Conservation (phyloP, 2,888 invertebrate genomes). For the Erebia palarica region DNA sequence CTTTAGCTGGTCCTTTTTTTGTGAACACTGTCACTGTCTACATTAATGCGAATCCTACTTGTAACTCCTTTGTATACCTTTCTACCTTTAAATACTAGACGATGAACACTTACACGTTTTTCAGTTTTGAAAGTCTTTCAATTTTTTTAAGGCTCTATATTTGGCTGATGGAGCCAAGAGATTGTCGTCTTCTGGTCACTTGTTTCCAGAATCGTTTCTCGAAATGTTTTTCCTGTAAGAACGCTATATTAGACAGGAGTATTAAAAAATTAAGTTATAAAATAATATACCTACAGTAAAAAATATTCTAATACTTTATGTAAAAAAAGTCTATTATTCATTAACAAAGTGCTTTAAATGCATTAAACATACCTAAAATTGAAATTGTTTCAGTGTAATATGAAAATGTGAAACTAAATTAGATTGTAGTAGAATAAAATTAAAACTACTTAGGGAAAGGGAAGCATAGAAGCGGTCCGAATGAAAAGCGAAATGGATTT, state of each 20-base stretch:
- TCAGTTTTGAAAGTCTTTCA: conserved; percentile 31
- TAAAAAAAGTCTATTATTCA: not conserved
- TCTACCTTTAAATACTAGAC: conserved; percentile 32
- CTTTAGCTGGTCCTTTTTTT: conserved; percentile 27
- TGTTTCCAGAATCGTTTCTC: conserved; percentile 92
- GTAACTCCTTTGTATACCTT: conserved; percentile 27
- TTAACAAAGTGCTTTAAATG: conserved; percentile 14
- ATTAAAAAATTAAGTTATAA: not conserved
- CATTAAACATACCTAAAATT: not conserved
- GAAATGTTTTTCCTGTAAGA: conserved; percentile 87
- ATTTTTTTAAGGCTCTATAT: conserved; percentile 51
- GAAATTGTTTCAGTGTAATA: not conserved
- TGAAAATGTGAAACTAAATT: conserved; percentile 24
- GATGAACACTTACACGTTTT: conserved; percentile 41
- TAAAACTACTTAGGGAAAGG: conserved; percentile 41
- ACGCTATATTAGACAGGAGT: conserved; percentile 41
- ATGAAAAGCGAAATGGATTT: conserved; percentile 77
- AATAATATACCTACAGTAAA: not conserved
- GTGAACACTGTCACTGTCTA: conserved; percentile 38
- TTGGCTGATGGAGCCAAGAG: conserved; percentile 76
- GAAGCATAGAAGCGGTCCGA: conserved; percentile 66
- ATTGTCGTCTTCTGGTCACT: conserved; percentile 87
- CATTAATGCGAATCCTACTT: conserved; percentile 24
- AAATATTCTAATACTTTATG: not conserved
- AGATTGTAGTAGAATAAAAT: conserved; percentile 5